Percentiles rank a stretch among this genome's conserved stretches.
Conservation (phyloP, 2,113 vertebrate species). For the Procapra przewalskii region DNA sequence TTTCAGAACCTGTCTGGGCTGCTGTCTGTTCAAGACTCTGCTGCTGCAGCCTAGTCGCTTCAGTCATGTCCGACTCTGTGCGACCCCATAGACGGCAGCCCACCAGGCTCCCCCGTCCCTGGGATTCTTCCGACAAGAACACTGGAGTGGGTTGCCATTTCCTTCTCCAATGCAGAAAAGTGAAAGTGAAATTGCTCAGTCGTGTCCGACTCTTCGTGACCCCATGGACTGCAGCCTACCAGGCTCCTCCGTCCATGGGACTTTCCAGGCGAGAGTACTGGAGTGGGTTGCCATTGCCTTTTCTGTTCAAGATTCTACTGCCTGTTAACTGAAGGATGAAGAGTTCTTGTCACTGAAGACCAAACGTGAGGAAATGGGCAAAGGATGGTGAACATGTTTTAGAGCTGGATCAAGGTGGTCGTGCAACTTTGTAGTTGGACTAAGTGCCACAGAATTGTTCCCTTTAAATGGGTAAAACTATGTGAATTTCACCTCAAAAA, state of each 20-base stretch:
- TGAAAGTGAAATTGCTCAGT: too few species aligned
- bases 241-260: too few species aligned
- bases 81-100: too few species aligned
- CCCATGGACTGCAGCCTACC: too few species aligned
- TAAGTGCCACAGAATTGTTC: background rate
- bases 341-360: background rate
- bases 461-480: background rate
- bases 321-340: background rate
- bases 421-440: background rate
- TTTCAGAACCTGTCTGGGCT: background rate
- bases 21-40: background rate
- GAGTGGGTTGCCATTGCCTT: too few species aligned
- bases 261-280: too few species aligned
- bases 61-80: too few species aligned
- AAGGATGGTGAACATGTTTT: background rate
- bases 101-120: too few species aligned
- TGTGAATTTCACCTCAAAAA: background rate
- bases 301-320: background rate
- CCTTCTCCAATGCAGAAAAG: too few species aligned
- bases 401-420: background rate
- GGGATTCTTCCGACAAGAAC: too few species aligned
- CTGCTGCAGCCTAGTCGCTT: too few species aligned
- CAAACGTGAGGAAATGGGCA: background rate
- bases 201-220: fast-evolving
- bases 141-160: too few species aligned